Base-by-base conservation (phyloP, 2,888 invertebrate species). In the Epistrophe eligans region DNA sequence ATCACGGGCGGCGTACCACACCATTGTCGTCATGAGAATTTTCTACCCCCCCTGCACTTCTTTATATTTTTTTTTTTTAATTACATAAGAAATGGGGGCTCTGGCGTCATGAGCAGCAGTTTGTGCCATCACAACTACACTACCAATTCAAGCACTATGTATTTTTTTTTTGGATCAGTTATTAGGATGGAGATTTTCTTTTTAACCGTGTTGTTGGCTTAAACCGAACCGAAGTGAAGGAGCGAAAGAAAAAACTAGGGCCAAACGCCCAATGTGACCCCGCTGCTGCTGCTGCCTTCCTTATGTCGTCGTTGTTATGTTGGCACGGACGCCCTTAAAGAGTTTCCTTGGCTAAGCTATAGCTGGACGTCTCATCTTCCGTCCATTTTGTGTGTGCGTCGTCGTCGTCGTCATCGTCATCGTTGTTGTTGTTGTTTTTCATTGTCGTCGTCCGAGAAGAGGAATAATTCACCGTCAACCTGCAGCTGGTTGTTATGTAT, bases 31-130 rank as follows among this genome's bases (percentile, higher is more conserved):
- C 79, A 76, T 71, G 76, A 87, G 87, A 76, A 79, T 76, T 72
- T 79, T 58, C 66, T 72, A 72, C 70, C 35, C 67, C 74, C 15
- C 10, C 48, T 4, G n/a, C 6, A 11, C 45, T 2, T 28, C 5
- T 45, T n/a, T 45, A 40, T 32, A 50, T 62, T 38, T 40, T 24
- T 45, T 77, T 81, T 80, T 85, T 77, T 87, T 87, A 85, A 87
- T 87, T 87, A 87, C 83, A 87, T 87, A 87, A 87, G 79, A 66
- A 82, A 83, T 79, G 67, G 76, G 85, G 74, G 58, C 71, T 73
- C 77, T 81, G 77, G 81, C 77, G 81, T 81, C 82, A 82, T 79
- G 82, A 87, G 67, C 79, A 76, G 83, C 79, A 87, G 79, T 83
- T 72, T 40, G 40, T 62, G 19, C 76, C 60, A 74, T 66, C 64